Base-by-base conservation (phyloP, 2,888 invertebrate species). In the Norana najaformis region DNA sequence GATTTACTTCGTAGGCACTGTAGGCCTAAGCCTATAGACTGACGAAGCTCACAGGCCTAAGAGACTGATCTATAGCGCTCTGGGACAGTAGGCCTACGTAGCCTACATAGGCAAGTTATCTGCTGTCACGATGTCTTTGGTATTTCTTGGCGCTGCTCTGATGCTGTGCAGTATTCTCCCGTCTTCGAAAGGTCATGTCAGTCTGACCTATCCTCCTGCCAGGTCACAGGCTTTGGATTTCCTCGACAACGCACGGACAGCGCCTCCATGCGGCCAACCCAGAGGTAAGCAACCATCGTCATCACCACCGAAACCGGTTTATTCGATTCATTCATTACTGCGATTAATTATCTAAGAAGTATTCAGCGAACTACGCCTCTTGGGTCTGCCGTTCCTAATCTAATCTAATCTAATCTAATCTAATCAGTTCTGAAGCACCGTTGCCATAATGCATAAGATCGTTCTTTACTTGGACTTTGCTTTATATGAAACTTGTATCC, bases 251-350 rank as follows among this genome's bases (percentile, higher is more conserved):
- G 96, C 97, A 88, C 96, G 98, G 93, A 98, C 98, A 47, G 97
- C 97, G 93, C 97, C 97, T 91, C 98, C 98, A 91, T 98, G 98
- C 95, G 98, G 98, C 92, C 98, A 98, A 97, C 98, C 98, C 38
- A 89, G 89, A 89, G 89, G 89, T 89, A 89, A 30, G n/a, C 20
- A 20, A 47, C n/a, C 69, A n/a, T 5, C 23, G n/a, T n/a, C 69
- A n/a, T 3, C 8, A 30, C 30, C n/a, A 1, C 16, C n/a, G n/a
- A n/a, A n/a, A n/a, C n/a, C 69, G 0, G 16, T n/a, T n/a, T 69
- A 47, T 47, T 6, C 1, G 30, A 69, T 69, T 69, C 69, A 69
- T 13, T n/a, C n/a, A n/a, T 69, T n/a, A 13, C 8, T 30, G 13
- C n/a, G 69, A 69, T 69, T n/a, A 69, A 11, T n/a, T 6, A n/a